Evolutionary conservation across 2,888 invertebrate genomes (phyloP), one percentile per base, ranked within the genome.

Genomic region (Coleophora deauratella): DNA sequence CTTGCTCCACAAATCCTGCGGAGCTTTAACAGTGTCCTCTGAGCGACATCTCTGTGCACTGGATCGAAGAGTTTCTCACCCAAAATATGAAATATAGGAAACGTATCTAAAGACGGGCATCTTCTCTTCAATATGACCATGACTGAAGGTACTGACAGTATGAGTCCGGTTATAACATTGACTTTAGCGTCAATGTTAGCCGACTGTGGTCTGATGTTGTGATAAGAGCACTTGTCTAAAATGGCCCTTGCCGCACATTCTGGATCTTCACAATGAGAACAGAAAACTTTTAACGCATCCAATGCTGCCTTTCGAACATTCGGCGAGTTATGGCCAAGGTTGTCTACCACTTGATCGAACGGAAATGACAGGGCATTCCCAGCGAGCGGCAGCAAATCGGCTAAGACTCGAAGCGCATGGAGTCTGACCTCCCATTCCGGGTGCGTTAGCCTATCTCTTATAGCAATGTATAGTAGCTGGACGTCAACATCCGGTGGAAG

Each of bases 371-470:
- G 86, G 40, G 88, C 88, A 38, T 89, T 87, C 33, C 89, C 88
- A 48, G 94, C 88, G 33, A 93, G 90, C 3, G 94, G 93, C 37
- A 95, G 81, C 1, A 95, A 88, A 72, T 95, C 94, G 27, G 91
- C 90, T 31, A 95, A 87, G 8, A 95, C 93, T 39, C 94, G 78
- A 6, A 95, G 78, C 21, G 94, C 94, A 69, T 95, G 93, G 50
- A 94, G 91, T 9, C 94, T 88, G 30, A 95, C 94, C 73, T 94
- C 93, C 90, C 93, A 92, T 69, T 95, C 94, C 1, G 93, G 92
- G 66, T 93, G 93, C 32, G 89, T 87, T 35, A 94, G 82, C 38
- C 94, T 88, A 51, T 92, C 91, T 35, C 90, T 85, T 59, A 94
- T 90, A 55, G 93, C 93, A 40, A 87, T 75, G 66, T 92, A 93